These are phyloP conservation scores for Pachycephus smyrnensis DNA, from an alignment of 2,888 invertebrate genomes.

Conservation along the genomic window DNA sequence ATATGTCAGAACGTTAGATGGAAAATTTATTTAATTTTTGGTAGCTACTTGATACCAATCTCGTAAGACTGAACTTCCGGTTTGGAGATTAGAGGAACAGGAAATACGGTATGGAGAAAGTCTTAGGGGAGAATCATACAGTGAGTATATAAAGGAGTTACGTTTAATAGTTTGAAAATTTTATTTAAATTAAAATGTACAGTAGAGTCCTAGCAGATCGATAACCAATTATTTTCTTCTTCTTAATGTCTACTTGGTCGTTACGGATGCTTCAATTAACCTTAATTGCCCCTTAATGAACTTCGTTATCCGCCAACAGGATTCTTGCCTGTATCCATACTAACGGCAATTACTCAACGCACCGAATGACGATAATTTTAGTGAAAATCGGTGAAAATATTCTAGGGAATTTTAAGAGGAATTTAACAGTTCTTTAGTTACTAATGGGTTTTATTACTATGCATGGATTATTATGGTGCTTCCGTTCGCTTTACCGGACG, in stretches of 20 bases:
- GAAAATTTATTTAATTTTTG: background rate
- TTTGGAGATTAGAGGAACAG: background rate
- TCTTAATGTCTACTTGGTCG: background rate
- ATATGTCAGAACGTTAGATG: background rate
- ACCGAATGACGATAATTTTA: conserved; percentile 34
- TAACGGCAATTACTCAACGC: conserved; percentile 27
- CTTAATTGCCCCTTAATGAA: conserved; percentile 45
- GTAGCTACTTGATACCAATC: background rate
- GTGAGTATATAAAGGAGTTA: background rate
- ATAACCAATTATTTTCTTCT: background rate
- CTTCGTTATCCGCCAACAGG: conserved; percentile 28
- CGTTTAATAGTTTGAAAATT: background rate
- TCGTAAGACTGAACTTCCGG: background rate
- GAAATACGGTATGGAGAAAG: background rate
- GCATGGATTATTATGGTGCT: background rate
- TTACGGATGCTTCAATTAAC: conserved; percentile 40
- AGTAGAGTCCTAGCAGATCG: background rate
- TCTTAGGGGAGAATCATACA: background rate
- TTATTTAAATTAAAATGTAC: background rate
- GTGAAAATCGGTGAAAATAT: conserved; percentile 18
- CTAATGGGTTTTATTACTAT: background rate
- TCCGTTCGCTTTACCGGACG: background rate
- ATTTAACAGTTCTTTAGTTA: conserved; percentile 9
- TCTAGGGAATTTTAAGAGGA: conserved; percentile 22
- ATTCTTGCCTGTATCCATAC: conserved; percentile 28